These are phyloP conservation scores for Drepana falcataria DNA, from an alignment of 2,888 invertebrate genomes.

Conservation along the genomic window DNA sequence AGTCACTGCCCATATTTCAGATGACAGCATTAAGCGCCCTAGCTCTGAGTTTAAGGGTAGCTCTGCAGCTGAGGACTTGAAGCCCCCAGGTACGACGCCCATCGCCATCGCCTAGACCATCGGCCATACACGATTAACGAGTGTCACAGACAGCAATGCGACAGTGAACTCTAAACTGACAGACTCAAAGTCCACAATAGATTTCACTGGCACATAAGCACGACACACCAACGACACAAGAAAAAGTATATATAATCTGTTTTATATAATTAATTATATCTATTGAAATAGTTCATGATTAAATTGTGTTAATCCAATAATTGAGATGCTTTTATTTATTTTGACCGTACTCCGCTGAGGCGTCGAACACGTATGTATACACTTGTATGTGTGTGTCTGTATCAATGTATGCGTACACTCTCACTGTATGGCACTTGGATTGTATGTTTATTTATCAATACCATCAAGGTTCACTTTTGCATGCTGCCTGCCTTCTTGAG, in stretches of 20 bases:
- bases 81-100: conserved; percentile 66
- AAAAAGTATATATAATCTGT: conserved; percentile 71
- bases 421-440: conserved; percentile 67
- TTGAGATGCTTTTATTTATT: conserved; percentile 77
- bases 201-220: conserved; percentile 68
- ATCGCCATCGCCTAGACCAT: conserved; percentile 68
- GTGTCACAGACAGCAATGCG: conserved; percentile 67
- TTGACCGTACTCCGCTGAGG: conserved; percentile 77
- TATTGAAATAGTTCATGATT: conserved; percentile 75
- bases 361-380: conserved; percentile 77
- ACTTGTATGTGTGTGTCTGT: conserved; percentile 76
- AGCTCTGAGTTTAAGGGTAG: conserved; percentile 91
- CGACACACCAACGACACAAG: conserved; percentile 71
- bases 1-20: conserved; percentile 77
- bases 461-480: conserved; percentile 64
- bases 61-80: conserved; percentile 68
- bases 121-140: conserved; percentile 63
- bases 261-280: conserved; percentile 63
- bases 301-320: conserved; percentile 79
- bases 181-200: conserved; percentile 35
- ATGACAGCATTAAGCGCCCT: conserved; percentile 89
- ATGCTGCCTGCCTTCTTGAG: conserved; percentile 58
- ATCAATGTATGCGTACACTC: conserved; percentile 74
- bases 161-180: conserved; percentile 55
- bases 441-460: conserved; percentile 44